Evolutionary conservation across 2,797 vertebrate genomes (phyloP).

Genomic region (Nyctibius grandis): DNA sequence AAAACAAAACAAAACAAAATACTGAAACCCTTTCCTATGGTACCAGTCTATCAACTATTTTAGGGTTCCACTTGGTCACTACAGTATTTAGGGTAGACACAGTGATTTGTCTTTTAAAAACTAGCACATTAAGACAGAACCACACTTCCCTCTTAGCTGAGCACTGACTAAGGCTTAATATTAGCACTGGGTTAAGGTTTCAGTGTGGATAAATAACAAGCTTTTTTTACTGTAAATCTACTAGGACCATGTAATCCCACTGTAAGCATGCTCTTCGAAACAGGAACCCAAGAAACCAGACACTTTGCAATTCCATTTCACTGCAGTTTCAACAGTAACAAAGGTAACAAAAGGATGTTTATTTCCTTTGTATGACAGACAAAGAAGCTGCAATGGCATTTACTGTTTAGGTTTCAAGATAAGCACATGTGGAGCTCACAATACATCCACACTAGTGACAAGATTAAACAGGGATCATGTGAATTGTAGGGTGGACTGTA

Average conservation of each 20-base stretch:
- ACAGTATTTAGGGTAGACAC: background rate
- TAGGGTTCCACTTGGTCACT: background rate
- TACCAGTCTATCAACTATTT: conserved; percentile 41
- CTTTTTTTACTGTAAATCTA: conserved; percentile 17
- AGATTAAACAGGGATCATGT: background rate
- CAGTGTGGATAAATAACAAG: background rate
- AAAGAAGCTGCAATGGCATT: conserved; percentile 13
- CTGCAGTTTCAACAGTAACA: background rate
- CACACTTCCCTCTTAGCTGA: background rate
- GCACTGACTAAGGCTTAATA: background rate
- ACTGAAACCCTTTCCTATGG: conserved; percentile 5
- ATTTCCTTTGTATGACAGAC: conserved; percentile 17
- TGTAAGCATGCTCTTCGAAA: background rate
- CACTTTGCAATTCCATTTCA: background rate
- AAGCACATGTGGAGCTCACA: background rate
- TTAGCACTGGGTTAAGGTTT: background rate
- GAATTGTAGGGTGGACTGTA: background rate
- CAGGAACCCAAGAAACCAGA: background rate
- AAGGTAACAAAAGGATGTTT: conserved; percentile 22
- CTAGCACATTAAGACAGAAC: background rate
- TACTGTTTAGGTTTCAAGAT: conserved; percentile 3
- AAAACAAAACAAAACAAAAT: background rate
- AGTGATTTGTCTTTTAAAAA: background rate
- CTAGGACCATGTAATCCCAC: background rate
- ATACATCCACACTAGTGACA: background rate